Evolutionary conservation across 1,140 invertebrate genomes (phyloP), one percentile per base, ranked within the genome.

Genomic region (Heliconius eleuchia): DNA sequence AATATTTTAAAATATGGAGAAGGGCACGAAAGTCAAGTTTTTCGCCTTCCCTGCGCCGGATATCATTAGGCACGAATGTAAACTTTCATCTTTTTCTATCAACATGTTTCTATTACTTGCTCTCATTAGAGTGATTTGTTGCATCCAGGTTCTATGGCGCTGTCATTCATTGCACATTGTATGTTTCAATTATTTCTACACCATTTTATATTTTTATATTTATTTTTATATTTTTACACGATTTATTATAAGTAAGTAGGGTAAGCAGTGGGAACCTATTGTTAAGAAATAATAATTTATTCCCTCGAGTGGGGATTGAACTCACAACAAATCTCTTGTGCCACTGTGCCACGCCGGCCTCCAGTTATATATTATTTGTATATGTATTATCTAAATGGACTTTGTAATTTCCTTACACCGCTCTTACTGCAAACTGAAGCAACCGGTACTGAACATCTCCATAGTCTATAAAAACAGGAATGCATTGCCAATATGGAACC

Each of bases 11-110:
- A 57, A 78, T 57, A 73, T 78, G 71, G 76, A 71, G 52, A 73
- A 78, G 73, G 42, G 74, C 78, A 55, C 71, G 83, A 86, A 86
- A 87, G 85, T 79, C 79, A 42, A 39, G 77, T 81, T 76, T 80
- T 84, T 85, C 82, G 42, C 60, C 60, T 70, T 76, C 78, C 81
- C 83, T 76, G 73, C 79, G 80, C 70, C 80, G 76, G 82, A 78
- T 74, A 71, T 81, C 77, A 79, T 79, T 79, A 79, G 46, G 73
- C 73, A 75, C 50, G 42, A 79, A 79, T 71, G 78, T 73, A 39
- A 75, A 79, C 78, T 79, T 79, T 79, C 78, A 79, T 79, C 73
- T 79, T 79, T 79, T 79, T 75, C 73, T 79, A 46, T 76, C 39
- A 46, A 71, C 78, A 34, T 34, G 73, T 75, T 55, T 74, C 60